phyloP scores from a whole-genome alignment of 2,797 vertebrate species.

The Trichosurus vulpecula region DNA sequence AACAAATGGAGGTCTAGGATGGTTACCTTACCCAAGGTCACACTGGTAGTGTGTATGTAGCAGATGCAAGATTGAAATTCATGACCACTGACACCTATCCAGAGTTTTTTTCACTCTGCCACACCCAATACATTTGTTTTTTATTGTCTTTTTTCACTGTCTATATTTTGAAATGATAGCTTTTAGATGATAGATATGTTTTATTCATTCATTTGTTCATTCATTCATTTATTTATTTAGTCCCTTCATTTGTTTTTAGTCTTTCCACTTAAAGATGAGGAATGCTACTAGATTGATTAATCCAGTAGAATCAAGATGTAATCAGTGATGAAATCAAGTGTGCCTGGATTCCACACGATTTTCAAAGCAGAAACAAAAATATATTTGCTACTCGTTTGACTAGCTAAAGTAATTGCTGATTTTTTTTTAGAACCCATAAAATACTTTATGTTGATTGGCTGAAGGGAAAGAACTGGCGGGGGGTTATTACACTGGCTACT shows the following conservation, averaged over 20 bases:
- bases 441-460: constrained; percentile 45
- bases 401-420: constrained; percentile 77
- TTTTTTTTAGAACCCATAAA: constrained; percentile 66
- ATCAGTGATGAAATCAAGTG: constrained; percentile 77
- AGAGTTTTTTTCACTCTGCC: not conserved
- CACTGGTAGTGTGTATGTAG: not conserved
- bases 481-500: constrained; percentile 54
- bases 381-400: constrained; percentile 71
- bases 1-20: not conserved
- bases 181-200: constrained; percentile 27
- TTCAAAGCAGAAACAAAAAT: constrained; percentile 75
- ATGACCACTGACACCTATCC: not conserved
- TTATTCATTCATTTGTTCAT: constrained; percentile 37
- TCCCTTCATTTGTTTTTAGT: constrained; percentile 46
- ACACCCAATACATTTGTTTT: not conserved
- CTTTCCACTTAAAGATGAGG: constrained; percentile 52
- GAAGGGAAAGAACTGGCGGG: constrained; percentile 63
- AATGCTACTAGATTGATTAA: constrained; percentile 61
- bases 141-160: constrained; percentile 1
- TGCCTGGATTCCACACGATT: constrained; percentile 68
- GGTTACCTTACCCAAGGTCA: not conserved
- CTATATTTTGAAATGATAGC: constrained; percentile 40
- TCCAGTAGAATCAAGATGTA: constrained; percentile 75
- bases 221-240: constrained; percentile 25
- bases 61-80: not conserved